Evolutionary conservation across 2,113 vertebrate genomes (phyloP), one percentile per base, ranked within the genome.

Genomic region (Zosterops japonicus): DNA sequence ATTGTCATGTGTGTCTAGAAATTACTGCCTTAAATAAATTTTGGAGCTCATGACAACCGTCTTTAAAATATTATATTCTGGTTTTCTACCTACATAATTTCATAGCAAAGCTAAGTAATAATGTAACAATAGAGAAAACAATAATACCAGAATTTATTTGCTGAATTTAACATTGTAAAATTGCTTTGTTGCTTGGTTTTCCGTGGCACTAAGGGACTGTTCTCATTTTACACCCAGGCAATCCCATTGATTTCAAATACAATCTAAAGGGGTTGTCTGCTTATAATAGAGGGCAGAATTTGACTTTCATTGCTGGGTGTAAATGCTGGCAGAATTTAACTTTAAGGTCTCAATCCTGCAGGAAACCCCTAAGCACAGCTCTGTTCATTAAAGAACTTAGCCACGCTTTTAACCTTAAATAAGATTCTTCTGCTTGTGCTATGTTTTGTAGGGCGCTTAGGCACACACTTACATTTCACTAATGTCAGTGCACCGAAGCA

Each of bases 281-380:
- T 92, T 95, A 78, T 96, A 97, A 96, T 96, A 96, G 95, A 96
- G 93, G 94, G 93, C 90, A 96, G 93, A 97, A 96, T 96, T 94
- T 96, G 93, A 96, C 90, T 96, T 96, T 93, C 94, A 94, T 89
- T 95, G 91, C 94, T 65, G 61, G 81, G 93, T 92, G 90, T 93
- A 96, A 95, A 91, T 70, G 87, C 89, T 27, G 69, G 69, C 61
- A 90, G 88, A 96, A 92, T 96, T 94, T 93, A 93, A 94, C 87
- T 93, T 91, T 94, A 68, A 91, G 93, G 76, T 94, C 88, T 95
- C 69, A 86, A 25, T 96, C 56, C 90, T 72, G 49, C 69, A 87
- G 83, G 84, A 96, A 96, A 67, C 88, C 85, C 88, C 86, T 55
- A 78, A 93, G 92, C 47, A 27, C 92, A 46, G 68, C 79, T 81